Percentiles rank a stretch among this genome's conserved stretches.
Evolutionary conservation across 2,113 vertebrate genomes (phyloP).

Genomic region (Gadus macrocephalus): DNA sequence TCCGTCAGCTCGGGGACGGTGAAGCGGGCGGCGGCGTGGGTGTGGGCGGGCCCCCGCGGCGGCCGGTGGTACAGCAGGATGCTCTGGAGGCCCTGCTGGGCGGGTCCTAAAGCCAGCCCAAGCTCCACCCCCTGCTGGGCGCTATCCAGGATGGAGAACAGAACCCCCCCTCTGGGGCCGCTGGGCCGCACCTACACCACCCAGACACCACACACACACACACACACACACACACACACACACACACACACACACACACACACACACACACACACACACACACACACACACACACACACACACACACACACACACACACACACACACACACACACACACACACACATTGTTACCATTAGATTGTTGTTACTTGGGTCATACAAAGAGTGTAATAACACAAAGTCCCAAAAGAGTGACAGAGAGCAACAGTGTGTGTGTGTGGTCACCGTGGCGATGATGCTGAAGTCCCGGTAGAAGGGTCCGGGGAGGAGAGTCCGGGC

Average conservation of each 20-base stretch:
- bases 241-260: background rate
- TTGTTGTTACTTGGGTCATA: no score
- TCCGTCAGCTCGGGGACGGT: slow-evolving; percentile 86
- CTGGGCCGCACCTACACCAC: slow-evolving; percentile 63
- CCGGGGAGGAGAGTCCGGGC: slow-evolving; percentile 80
- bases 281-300: background rate
- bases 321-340: no score
- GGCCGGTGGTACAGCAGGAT: slow-evolving; percentile 91
- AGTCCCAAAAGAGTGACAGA: slow-evolving; percentile 2
- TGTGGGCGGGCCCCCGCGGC: slow-evolving; percentile 62
- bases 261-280: background rate
- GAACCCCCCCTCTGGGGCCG: slow-evolving; percentile 76
- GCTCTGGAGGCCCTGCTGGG: slow-evolving; percentile 78
- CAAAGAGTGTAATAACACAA: background rate
- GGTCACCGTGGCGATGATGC: slow-evolving; percentile 76
- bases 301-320: no score
- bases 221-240: no score
- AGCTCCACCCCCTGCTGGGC: slow-evolving; percentile 87
- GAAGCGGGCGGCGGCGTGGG: slow-evolving; percentile 83
- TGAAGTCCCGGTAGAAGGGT: slow-evolving; percentile 84
- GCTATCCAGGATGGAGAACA: slow-evolving; percentile 89
- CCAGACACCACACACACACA: no score
- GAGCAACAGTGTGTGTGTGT: slow-evolving; percentile 6
- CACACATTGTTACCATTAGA: no score
- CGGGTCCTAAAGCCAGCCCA: slow-evolving; percentile 80